Evolutionary conservation across 2,888 invertebrate species (phyloP).

Genomic region (Azorinus chamasolen): DNA sequence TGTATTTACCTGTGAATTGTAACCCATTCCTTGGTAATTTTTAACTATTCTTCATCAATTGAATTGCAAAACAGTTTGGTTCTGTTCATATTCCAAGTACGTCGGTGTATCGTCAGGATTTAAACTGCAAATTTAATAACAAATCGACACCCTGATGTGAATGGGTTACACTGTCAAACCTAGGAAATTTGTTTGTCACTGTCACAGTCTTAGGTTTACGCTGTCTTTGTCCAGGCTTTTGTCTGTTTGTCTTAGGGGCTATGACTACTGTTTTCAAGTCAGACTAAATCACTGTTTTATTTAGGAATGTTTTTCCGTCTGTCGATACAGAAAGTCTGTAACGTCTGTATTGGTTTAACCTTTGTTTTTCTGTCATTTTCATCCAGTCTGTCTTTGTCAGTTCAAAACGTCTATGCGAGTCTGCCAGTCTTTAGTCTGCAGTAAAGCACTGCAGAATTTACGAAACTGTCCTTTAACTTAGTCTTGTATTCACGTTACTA

Average conservation of each 20-base stretch:
- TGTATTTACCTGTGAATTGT: too few relatives aligned
- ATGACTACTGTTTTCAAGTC: too few relatives aligned
- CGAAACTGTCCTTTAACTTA: conserved; percentile 25
- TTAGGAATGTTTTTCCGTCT: conserved; percentile 26
- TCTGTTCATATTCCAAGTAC: too few relatives aligned
- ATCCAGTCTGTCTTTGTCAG: conserved; percentile 26
- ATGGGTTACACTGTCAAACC: too few relatives aligned
- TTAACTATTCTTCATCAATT: too few relatives aligned
- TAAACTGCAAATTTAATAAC: too few relatives aligned
- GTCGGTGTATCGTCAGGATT: too few relatives aligned
- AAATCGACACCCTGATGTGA: too few relatives aligned
- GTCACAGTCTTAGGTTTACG: conserved; percentile 6
- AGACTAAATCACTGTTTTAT: too few relatives aligned
- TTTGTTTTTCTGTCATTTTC: conserved; percentile 25
- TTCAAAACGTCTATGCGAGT: conserved; percentile 18
- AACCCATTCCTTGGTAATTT: too few relatives aligned
- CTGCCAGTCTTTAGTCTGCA: conserved; percentile 12
- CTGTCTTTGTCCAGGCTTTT: conserved; percentile 35
- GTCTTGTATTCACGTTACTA: conserved; percentile 2
- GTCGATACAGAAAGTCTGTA: conserved; percentile 14
- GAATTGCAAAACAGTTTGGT: too few relatives aligned
- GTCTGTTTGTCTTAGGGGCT: conserved; percentile 35
- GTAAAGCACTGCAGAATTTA: conserved; percentile 22
- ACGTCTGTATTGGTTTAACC: not conserved
- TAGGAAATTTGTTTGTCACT: too few relatives aligned